phyloP scores from a whole-genome alignment of 2,888 invertebrate species.

The Polyommatus icarus region DNA sequence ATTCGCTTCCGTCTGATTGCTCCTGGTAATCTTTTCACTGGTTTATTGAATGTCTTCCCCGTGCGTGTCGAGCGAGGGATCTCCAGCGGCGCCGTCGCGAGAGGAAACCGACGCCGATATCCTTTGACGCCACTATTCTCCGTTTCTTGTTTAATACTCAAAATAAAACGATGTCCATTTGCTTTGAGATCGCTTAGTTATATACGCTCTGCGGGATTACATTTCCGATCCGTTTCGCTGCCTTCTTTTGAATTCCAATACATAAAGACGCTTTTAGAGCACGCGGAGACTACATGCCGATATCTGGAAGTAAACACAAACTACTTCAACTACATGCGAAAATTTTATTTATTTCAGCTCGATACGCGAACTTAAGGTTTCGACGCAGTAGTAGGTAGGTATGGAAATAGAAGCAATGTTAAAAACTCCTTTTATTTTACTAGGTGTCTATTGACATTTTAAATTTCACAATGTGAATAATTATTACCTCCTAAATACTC shows the following conservation, averaged over 20 bases:
- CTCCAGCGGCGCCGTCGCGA: slow-evolving; percentile 54
- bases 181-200: slow-evolving; percentile 48
- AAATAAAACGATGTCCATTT: slow-evolving; percentile 55
- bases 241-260: slow-evolving; percentile 38
- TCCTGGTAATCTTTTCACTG: slow-evolving; percentile 80
- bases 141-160: slow-evolving; percentile 55
- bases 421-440: background rate
- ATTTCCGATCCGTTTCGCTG: slow-evolving; percentile 42
- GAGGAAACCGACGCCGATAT: slow-evolving; percentile 59
- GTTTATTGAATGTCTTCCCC: slow-evolving; percentile 79
- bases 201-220: slow-evolving; percentile 44
- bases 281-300: slow-evolving; percentile 34
- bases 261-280: slow-evolving; percentile 38
- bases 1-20: slow-evolving; percentile 81
- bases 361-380: background rate
- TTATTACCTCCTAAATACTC: background rate
- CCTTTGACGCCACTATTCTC: slow-evolving; percentile 58
- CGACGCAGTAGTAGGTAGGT: background rate
- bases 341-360: background rate
- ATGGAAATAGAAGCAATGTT: background rate
- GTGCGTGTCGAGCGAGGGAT: slow-evolving; percentile 69
- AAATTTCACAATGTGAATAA: background rate
- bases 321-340: slow-evolving; percentile 26
- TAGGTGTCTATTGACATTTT: background rate
- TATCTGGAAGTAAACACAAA: slow-evolving; percentile 30